A percentile compares a stretch with the other conserved stretches of the same genome.
phyloP scores from a whole-genome alignment of 2,797 vertebrate genomes.

The Streptopelia turtur region DNA sequence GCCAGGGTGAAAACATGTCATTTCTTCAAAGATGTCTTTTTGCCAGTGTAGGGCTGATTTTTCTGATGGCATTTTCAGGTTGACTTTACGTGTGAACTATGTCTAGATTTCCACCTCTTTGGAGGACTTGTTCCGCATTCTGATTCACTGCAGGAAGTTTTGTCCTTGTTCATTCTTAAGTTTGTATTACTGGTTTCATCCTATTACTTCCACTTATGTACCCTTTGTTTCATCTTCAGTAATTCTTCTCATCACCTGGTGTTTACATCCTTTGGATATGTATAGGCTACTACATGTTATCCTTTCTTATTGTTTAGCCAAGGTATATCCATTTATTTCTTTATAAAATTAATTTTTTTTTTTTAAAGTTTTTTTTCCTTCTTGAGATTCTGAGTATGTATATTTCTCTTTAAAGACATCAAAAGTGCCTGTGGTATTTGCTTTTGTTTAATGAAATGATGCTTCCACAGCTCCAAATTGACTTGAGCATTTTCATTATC shows the following conservation, averaged over 20 bases:
- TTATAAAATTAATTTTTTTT: not conserved
- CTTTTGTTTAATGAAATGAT: constrained; percentile 26
- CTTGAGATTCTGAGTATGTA: not conserved
- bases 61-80: not conserved
- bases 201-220: constrained; percentile 40
- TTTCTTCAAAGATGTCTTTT: not conserved
- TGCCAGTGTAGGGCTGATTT: not conserved
- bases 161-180: constrained; percentile 47
- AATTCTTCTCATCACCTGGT: constrained; percentile 38
- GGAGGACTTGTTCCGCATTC: constrained; percentile 42
- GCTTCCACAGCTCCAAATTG: constrained; percentile 1
- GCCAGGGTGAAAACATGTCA: not conserved
- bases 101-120: not conserved
- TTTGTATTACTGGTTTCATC: constrained; percentile 53
- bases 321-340: constrained; percentile 18
- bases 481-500: constrained; percentile 30
- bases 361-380: not conserved
- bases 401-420: constrained; percentile 32
- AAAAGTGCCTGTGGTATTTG: constrained; percentile 11
- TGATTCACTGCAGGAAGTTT: constrained; percentile 37
- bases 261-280: constrained; percentile 53
- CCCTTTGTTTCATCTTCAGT: constrained; percentile 58
- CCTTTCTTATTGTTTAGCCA: constrained; percentile 19
- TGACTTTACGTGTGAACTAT: not conserved
- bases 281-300: constrained; percentile 32